Evolutionary conservation across 2,113 vertebrate species (phyloP).

Genomic region (Polypterus bichir): DNA sequence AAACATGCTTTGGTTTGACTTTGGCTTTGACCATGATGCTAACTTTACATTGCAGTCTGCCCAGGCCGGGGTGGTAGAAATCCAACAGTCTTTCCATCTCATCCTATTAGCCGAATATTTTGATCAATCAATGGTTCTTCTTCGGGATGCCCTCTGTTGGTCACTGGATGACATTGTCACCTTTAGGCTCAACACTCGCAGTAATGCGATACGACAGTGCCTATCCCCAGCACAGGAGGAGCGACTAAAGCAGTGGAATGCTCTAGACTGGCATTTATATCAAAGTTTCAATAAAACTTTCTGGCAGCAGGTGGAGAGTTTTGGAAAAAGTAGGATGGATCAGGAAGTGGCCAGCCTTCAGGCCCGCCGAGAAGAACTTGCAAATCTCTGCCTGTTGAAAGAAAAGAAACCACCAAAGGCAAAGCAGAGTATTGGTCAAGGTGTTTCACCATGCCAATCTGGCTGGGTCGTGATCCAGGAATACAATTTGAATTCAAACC

Average conservation of each 20-base stretch:
- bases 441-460: constrained; percentile 72
- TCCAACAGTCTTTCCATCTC: constrained; percentile 57
- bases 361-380: constrained; percentile 42
- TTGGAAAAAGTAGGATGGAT: constrained; percentile 52
- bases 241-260: constrained; percentile 68
- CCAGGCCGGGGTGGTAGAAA: constrained; percentile 28
- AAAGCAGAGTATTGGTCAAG: constrained; percentile 53
- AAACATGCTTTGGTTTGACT: constrained; percentile 80
- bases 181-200: constrained; percentile 66
- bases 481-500: constrained; percentile 55
- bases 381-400: constrained; percentile 51
- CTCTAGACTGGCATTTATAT: constrained; percentile 75
- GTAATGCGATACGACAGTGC: constrained; percentile 20
- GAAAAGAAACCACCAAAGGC: constrained; percentile 63
- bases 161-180: constrained; percentile 63
- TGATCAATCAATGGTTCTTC: constrained; percentile 77
- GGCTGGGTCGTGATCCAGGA: constrained; percentile 69
- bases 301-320: constrained; percentile 60
- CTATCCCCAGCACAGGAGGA: constrained; percentile 40
- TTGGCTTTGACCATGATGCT: constrained; percentile 56
- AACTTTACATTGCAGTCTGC: constrained; percentile 42
- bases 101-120: constrained; percentile 74
- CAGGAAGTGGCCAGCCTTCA: constrained; percentile 52
- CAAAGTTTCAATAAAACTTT: constrained; percentile 68
- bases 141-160: constrained; percentile 78